These are phyloP conservation scores for Apocheima hispidaria DNA, from an alignment of 2,888 invertebrate species.

Conservation along the genomic window DNA sequence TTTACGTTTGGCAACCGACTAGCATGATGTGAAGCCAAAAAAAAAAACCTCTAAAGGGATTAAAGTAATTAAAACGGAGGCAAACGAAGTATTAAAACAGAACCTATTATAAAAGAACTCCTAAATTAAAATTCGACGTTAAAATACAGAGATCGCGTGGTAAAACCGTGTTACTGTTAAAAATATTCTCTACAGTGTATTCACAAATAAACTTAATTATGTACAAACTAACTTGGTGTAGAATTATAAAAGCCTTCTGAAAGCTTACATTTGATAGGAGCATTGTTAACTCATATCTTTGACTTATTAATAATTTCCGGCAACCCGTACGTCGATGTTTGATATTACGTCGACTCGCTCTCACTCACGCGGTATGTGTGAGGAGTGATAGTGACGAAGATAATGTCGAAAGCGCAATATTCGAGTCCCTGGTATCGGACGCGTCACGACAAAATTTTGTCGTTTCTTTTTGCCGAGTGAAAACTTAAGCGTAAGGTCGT, in stretches of 20 bases:
- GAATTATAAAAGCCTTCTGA: neutral
- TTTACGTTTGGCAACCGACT: too few relatives aligned
- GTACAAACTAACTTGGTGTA: conserved; percentile 4
- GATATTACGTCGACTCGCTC: too few relatives aligned
- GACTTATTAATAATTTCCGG: too few relatives aligned
- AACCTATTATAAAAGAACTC: neutral
- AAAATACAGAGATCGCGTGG: conserved; percentile 10
- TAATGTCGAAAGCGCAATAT: too few relatives aligned
- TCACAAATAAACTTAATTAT: conserved; percentile 7
- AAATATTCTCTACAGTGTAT: conserved; percentile 8
- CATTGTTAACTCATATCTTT: too few relatives aligned
- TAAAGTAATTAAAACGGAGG: neutral
- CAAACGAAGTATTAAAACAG: neutral
- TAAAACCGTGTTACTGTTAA: neutral
- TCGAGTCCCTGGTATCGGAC: too few relatives aligned
- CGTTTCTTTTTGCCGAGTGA: too few relatives aligned
- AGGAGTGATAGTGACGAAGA: too few relatives aligned
- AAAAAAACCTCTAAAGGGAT: neutral
- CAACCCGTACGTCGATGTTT: too few relatives aligned
- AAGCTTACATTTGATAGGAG: neutral
- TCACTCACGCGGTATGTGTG: too few relatives aligned
- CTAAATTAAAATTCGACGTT: neutral
- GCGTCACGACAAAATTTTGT: too few relatives aligned
- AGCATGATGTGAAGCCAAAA: too few relatives aligned
- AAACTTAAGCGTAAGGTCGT: neutral